Evolutionary conservation across 2,888 invertebrate genomes (phyloP).

Genomic region (Polylopha cassiicola): DNA sequence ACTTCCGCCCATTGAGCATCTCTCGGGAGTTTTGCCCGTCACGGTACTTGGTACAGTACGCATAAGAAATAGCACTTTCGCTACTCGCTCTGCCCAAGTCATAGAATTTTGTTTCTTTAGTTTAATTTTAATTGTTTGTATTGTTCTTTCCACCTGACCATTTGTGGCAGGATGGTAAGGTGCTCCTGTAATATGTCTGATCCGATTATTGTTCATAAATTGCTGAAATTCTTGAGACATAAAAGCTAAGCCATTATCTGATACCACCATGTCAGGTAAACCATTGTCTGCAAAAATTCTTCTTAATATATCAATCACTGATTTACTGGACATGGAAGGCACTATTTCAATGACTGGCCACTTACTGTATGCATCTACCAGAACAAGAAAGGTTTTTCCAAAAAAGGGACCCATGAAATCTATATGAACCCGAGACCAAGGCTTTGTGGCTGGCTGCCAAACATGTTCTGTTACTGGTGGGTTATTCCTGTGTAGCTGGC

Average conservation of each 20-base stretch:
- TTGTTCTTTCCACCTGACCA: slow-evolving; percentile 18
- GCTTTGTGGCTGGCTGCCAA: background rate
- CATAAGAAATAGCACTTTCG: slow-evolving; percentile 14
- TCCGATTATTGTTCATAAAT: slow-evolving; percentile 13
- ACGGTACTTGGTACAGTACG: slow-evolving; percentile 16
- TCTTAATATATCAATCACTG: slow-evolving; percentile 10
- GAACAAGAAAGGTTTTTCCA: background rate
- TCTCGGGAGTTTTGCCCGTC: slow-evolving; percentile 20
- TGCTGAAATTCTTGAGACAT: slow-evolving; percentile 16
- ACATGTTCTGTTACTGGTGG: background rate
- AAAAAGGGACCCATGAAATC: slow-evolving; percentile 1
- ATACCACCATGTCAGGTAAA: slow-evolving; percentile 13
- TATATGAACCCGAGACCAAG: background rate
- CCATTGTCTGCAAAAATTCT: slow-evolving; percentile 19
- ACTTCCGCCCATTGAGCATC: background rate
- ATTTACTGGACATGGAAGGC: background rate
- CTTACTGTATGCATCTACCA: slow-evolving; percentile 3
- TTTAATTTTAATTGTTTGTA: slow-evolving; percentile 18
- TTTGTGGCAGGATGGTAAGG: slow-evolving; percentile 22
- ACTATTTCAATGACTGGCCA: slow-evolving; percentile 19
- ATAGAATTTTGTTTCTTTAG: background rate
- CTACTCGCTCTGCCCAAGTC: slow-evolving; percentile 19
- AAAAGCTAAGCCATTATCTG: slow-evolving; percentile 22
- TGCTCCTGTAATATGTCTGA: slow-evolving; percentile 12
- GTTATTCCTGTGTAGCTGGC: slow-evolving; percentile 1